phyloP scores from a whole-genome alignment of 2,113 vertebrate genomes.

The Larimichthys polyactis region DNA sequence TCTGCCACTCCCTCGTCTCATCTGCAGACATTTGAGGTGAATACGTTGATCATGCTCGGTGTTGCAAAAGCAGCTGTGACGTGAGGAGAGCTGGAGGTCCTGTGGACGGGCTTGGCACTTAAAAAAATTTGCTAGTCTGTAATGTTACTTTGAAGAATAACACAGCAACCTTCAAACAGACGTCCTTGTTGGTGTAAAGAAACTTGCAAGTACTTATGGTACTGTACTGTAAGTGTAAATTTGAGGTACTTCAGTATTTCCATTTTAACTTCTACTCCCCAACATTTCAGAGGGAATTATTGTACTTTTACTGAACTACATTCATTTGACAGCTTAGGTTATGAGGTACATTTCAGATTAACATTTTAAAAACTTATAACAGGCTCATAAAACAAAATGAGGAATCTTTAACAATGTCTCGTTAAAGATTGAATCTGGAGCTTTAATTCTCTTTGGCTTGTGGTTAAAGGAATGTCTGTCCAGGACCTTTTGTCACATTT shows the following conservation, averaged over 20 bases:
- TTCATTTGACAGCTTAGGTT: neutral
- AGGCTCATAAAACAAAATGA: neutral
- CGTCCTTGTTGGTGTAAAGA: neutral
- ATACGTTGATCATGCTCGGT: neutral
- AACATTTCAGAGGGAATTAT: neutral
- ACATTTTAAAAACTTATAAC: neutral
- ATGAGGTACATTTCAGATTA: neutral
- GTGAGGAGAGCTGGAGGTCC: neutral
- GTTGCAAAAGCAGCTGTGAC: neutral
- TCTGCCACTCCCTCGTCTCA: conserved; percentile 68
- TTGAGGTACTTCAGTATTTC: neutral
- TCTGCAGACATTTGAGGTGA: conserved; percentile 32
- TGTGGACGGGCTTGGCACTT: neutral
- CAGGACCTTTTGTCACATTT: neutral
- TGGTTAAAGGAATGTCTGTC: neutral
- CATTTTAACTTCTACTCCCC: neutral
- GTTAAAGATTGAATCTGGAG: neutral
- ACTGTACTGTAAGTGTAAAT: neutral
- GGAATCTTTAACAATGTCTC: too few species aligned
- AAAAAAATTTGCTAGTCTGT: neutral
- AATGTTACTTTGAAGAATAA: neutral
- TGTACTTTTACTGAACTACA: neutral
- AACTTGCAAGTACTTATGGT: neutral
- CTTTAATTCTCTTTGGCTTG: neutral
- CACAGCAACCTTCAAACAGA: neutral